A percentile compares a stretch with the other conserved stretches of the same genome.
Conservation (phyloP, 2,797 vertebrate genomes). For the Tapirus indicus region DNA sequence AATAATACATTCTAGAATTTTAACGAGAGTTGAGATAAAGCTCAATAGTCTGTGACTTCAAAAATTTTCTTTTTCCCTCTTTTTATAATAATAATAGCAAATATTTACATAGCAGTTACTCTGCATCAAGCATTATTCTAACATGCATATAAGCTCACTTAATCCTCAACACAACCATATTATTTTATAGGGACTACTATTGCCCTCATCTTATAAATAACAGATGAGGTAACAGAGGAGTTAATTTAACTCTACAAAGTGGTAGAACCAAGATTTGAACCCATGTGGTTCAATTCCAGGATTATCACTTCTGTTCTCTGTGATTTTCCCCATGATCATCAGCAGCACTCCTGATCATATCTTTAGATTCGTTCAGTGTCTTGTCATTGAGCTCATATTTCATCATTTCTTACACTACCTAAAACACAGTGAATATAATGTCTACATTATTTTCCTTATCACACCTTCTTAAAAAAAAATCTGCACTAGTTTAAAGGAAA, state of each 20-base stretch:
- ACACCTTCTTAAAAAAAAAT: neutral
- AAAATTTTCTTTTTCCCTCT: neutral
- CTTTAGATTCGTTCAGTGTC: neutral
- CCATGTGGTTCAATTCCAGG: neutral
- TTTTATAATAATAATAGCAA: neutral
- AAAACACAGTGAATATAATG: neutral
- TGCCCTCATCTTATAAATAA: neutral
- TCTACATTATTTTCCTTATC: neutral
- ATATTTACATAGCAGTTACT: neutral
- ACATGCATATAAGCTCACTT: neutral
- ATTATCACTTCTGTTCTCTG: neutral
- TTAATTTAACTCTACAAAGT: neutral
- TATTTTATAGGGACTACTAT: neutral
- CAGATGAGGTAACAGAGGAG: neutral
- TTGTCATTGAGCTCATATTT: neutral
- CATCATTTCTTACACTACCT: neutral
- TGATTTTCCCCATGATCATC: neutral
- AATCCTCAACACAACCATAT: neutral
- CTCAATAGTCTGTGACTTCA: neutral
- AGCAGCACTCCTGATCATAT: neutral
- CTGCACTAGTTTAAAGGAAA: conserved; percentile 14
- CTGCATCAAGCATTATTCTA: neutral
- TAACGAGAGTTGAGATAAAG: conserved; percentile 32
- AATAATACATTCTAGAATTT: conserved; percentile 60
- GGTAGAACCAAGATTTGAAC: neutral